Evolutionary conservation across 2,113 vertebrate species (phyloP).

Genomic region (Oreotrochilus melanogaster): DNA sequence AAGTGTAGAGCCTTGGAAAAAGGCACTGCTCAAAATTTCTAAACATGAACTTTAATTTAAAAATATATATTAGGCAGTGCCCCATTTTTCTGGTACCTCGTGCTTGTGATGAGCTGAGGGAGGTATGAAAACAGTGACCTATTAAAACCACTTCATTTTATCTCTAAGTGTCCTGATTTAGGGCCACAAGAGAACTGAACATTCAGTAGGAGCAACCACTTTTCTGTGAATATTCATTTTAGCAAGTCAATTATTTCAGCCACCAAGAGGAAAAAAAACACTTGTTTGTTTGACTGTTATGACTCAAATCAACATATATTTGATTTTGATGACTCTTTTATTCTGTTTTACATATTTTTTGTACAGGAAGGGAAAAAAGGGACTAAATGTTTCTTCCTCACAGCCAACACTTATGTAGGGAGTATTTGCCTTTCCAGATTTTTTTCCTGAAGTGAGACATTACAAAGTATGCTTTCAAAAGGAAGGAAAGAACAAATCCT

Average conservation of each 20-base stretch:
- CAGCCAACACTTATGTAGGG: neutral
- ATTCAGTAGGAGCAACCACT: conserved; percentile 13
- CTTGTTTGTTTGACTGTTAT: conserved; percentile 23
- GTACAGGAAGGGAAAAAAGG: neutral
- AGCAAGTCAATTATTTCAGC: conserved; percentile 68
- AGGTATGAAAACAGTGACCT: neutral
- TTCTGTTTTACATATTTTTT: neutral
- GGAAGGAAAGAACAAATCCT: neutral
- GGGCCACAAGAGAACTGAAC: conserved; percentile 14
- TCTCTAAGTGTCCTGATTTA: neutral
- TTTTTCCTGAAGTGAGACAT: neutral
- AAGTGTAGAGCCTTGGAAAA: neutral
- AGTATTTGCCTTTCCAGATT: neutral
- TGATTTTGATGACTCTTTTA: neutral
- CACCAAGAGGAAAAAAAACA: conserved; percentile 50
- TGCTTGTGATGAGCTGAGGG: neutral
- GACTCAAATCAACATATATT: neutral
- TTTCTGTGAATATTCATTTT: conserved; percentile 28
- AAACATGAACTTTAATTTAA: neutral
- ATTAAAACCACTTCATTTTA: neutral
- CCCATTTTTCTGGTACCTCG: neutral
- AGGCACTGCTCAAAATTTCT: neutral
- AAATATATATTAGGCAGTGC: neutral
- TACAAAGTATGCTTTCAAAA: neutral
- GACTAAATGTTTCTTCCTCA: neutral